Evolutionary conservation across 2,797 vertebrate species (phyloP).

Genomic region (Myotis myotis): DNA sequence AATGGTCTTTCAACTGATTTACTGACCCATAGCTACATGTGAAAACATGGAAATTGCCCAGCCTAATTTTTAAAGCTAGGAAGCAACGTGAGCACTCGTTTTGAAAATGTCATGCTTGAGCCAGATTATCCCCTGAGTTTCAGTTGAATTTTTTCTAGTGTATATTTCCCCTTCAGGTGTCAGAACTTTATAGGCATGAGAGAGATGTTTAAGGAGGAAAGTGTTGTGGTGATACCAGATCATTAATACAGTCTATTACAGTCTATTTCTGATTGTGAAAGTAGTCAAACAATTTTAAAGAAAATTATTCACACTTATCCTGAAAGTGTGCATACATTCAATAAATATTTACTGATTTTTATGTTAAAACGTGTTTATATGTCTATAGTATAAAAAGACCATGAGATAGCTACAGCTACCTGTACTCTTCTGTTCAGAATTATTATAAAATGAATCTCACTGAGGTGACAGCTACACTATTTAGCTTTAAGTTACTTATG

Average conservation of each 20-base stretch:
- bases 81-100: neutral
- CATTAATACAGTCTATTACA: neutral
- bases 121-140: conserved; percentile 31
- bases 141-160: conserved; percentile 28
- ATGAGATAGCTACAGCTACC: neutral
- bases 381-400: neutral
- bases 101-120: conserved; percentile 57
- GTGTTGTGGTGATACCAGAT: neutral
- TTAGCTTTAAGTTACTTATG: neutral
- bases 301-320: neutral
- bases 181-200: neutral
- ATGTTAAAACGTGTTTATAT: neutral
- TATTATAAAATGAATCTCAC: neutral
- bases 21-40: neutral
- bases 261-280: conserved; percentile 42
- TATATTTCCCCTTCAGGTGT: conserved; percentile 5
- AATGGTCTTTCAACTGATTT: conserved; percentile 7
- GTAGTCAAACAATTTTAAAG: conserved; percentile 35
- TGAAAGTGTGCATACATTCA: neutral
- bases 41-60: neutral
- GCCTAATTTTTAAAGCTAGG: conserved; percentile 27
- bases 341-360: neutral
- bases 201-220: neutral
- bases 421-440: neutral
- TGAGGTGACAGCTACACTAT: neutral